Evolutionary conservation across 2,888 invertebrate genomes (phyloP), one percentile per base, ranked within the genome.

Genomic region (Idaea aversata): DNA sequence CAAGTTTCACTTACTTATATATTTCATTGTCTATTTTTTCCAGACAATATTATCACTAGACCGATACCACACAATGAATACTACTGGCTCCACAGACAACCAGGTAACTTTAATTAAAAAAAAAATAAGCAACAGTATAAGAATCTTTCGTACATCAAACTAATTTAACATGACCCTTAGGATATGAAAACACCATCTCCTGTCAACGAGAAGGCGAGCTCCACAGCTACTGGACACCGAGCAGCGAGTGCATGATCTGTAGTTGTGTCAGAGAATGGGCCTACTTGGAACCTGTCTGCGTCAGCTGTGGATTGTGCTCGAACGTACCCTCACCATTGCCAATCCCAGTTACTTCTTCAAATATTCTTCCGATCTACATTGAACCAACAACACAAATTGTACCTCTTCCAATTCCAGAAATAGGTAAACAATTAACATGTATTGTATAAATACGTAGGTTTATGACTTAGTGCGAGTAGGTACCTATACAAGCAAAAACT

Each of bases 131-230:
- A 25, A 25, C 25, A 25, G 25, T 36, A 47, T 63, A 6, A 0
- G 25, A 36, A 47, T 34, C n/a, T 47, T 47, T 62, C n/a, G 34
- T 57, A 58, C n/a, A 62, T 16, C 10, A 35, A 34, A 38, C 1
- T 64, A 36, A 57, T n/a, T 10, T 15, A 61, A 62, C 15, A 6
- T 61, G 59, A 62, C 6, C 47, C 76, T 76, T n/a, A 89, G 89
- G 85, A 58, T 79, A 73, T 15, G 77, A 78, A 63, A 74, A 78
- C 25, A 38, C 67, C 60, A 65, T 85, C 10, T 62, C 64, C 6
- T 91, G 90, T 66, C 61, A 68, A 7, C 77, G 73, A 64, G 79
- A 78, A 66, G 85, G 86, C 1, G 88, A 91, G 63, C 69, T 90
- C 25, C 79, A 87, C 69, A 81, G 84, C 62, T 67, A 83, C 34